Evolutionary conservation across 1,140 invertebrate genomes (phyloP).

Genomic region (Phymastichus coffea): DNA sequence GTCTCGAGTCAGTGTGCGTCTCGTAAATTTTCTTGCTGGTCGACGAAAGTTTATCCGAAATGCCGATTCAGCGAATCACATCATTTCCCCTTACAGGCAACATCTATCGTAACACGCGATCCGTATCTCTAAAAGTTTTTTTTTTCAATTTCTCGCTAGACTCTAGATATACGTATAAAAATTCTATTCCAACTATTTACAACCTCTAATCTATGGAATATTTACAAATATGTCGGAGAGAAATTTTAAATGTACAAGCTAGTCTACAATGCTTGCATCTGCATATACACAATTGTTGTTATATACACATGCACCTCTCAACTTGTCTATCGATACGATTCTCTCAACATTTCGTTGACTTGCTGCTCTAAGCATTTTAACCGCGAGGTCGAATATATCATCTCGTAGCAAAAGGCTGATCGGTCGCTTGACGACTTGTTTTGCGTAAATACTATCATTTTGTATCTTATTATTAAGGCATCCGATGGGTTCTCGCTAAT

Average conservation of each 20-base stretch:
- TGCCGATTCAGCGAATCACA: not conserved
- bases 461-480: constrained; percentile 17
- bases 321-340: constrained; percentile 20
- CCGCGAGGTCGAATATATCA: constrained; percentile 15
- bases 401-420: too few species aligned
- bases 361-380: constrained; percentile 1
- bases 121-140: not conserved
- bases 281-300: constrained; percentile 29
- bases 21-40: constrained; percentile 3
- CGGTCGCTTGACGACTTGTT: too few species aligned
- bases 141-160: not conserved
- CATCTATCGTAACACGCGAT: constrained; percentile 6
- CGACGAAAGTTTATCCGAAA: constrained; percentile 8
- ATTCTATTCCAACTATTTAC: constrained; percentile 39
- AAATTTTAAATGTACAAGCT: constrained; percentile 25
- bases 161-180: constrained; percentile 28
- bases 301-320: constrained; percentile 35
- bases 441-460: constrained; percentile 15
- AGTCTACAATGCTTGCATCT: constrained; percentile 32
- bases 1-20: constrained; percentile 15
- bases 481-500: constrained; percentile 11
- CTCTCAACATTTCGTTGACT: constrained; percentile 23
- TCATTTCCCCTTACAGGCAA: not conserved
- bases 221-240: constrained; percentile 31
- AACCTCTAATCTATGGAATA: constrained; percentile 35